These are phyloP conservation scores for Thymelicus acteon DNA, from an alignment of 2,888 invertebrate genomes.

Conservation along the genomic window DNA sequence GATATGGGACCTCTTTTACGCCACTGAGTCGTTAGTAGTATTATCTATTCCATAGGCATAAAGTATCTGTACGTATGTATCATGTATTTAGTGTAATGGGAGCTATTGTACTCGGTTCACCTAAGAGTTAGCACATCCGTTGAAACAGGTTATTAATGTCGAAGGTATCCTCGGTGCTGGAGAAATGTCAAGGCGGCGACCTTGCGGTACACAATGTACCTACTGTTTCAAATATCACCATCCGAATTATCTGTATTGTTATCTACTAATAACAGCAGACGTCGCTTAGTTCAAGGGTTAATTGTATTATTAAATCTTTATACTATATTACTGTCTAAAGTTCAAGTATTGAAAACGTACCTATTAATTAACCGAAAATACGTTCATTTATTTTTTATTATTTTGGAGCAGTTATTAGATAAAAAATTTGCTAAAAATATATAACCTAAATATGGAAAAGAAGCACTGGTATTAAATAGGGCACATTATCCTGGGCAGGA, in stretches of 20 bases:
- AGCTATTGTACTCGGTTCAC: background rate
- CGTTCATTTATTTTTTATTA: no score
- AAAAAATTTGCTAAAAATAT: no score
- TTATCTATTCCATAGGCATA: no score
- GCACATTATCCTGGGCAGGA: no score
- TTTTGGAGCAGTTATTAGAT: no score
- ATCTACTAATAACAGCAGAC: background rate
- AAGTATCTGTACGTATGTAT: no score
- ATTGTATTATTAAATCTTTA: background rate
- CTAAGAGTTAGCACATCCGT: background rate
- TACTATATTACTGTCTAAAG: background rate
- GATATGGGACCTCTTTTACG: no score
- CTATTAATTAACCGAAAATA: no score
- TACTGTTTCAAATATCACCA: conserved; percentile 19
- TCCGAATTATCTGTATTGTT: conserved; percentile 4
- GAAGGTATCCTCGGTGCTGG: conserved; percentile 9
- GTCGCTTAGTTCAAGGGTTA: conserved; percentile 10
- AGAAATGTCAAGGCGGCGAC: conserved; percentile 30
- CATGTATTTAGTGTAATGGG: background rate
- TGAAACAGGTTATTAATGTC: background rate
- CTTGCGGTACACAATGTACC: conserved; percentile 14
- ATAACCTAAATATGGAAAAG: no score
- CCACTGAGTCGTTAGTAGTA: no score
- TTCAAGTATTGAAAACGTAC: no score
- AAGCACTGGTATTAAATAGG: no score